These are phyloP conservation scores for Nylanderia fulva DNA, from an alignment of 1,140 invertebrate genomes.

Conservation along the genomic window DNA sequence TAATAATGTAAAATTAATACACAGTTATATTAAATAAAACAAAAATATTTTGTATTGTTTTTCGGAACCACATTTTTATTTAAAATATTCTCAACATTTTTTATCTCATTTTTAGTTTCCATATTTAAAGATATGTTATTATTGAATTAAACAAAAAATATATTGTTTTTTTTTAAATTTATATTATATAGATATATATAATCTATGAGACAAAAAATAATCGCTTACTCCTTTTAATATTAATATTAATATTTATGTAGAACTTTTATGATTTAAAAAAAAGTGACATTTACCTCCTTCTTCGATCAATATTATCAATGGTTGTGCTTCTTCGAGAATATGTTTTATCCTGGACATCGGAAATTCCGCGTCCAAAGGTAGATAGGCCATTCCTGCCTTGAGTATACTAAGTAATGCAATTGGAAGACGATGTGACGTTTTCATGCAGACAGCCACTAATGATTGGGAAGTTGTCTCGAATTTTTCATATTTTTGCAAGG, in stretches of 20 bases:
- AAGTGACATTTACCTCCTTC: slow-evolving; percentile 73
- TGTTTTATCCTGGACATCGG: slow-evolving; percentile 91
- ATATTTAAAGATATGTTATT: neutral
- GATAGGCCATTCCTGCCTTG: slow-evolving; percentile 93
- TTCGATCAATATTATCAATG: slow-evolving; percentile 90
- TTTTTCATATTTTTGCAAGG: slow-evolving; percentile 87
- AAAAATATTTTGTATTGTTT: too few relatives aligned
- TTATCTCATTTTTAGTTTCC: neutral
- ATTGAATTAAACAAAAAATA: neutral
- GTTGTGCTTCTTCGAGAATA: slow-evolving; percentile 91
- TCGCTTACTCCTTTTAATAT: neutral
- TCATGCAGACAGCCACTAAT: slow-evolving; percentile 91
- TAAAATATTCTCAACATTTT: too few relatives aligned
- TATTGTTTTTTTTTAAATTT: neutral
- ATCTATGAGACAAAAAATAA: neutral
- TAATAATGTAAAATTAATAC: neutral
- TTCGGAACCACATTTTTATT: too few relatives aligned
- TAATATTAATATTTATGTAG: too few relatives aligned
- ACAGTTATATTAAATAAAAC: neutral
- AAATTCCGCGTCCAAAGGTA: slow-evolving; percentile 93
- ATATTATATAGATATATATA: neutral
- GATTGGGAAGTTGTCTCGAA: slow-evolving; percentile 87
- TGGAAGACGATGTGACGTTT: slow-evolving; percentile 90
- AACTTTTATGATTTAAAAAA: neutral
- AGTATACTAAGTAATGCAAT: slow-evolving; percentile 90